Evolutionary conservation across 2,888 invertebrate genomes (phyloP).

Genomic region (Crematogaster levior): DNA sequence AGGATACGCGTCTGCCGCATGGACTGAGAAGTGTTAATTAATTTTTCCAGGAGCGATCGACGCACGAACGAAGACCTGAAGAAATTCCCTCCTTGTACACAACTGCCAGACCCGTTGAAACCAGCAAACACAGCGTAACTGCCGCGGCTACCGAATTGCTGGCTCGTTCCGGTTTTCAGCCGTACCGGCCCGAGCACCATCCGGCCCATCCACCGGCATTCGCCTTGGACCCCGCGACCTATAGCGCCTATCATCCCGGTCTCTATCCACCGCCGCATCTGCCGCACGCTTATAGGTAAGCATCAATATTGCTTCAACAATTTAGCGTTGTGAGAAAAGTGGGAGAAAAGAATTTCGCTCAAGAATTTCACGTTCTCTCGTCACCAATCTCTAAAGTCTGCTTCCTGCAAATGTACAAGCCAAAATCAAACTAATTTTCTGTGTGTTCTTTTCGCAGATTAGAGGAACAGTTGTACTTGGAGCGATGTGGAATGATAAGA

Average conservation of each 20-base stretch:
- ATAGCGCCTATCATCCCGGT: slow-evolving; percentile 84
- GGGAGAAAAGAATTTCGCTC: too few species aligned
- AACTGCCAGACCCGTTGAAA: slow-evolving; percentile 81
- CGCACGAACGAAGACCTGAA: slow-evolving; percentile 82
- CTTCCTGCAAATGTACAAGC: too few species aligned
- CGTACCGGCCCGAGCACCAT: slow-evolving; percentile 92
- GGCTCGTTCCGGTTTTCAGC: slow-evolving; percentile 95
- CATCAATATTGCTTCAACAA: background rate
- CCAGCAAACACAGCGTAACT: slow-evolving; percentile 82
- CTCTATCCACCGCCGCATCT: slow-evolving; percentile 87
- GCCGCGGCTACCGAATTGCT: slow-evolving; percentile 86
- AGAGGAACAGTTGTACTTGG: slow-evolving; percentile 96
- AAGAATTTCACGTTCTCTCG: background rate
- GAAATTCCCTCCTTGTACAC: slow-evolving; percentile 83
- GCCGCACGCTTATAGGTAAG: slow-evolving; percentile 86
- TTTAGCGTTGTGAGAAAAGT: background rate
- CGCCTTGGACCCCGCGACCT: slow-evolving; percentile 81
- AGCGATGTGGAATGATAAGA: slow-evolving; percentile 91
- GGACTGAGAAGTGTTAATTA: slow-evolving; percentile 28
- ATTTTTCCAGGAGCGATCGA: slow-evolving; percentile 81
- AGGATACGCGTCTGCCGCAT: too few species aligned
- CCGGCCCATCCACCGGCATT: slow-evolving; percentile 83
- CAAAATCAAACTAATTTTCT: too few species aligned
- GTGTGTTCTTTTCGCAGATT: slow-evolving; percentile 81
- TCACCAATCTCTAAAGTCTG: too few species aligned